Base-by-base conservation (phyloP, 2,888 invertebrate genomes). In the Osmoderma eremita region DNA sequence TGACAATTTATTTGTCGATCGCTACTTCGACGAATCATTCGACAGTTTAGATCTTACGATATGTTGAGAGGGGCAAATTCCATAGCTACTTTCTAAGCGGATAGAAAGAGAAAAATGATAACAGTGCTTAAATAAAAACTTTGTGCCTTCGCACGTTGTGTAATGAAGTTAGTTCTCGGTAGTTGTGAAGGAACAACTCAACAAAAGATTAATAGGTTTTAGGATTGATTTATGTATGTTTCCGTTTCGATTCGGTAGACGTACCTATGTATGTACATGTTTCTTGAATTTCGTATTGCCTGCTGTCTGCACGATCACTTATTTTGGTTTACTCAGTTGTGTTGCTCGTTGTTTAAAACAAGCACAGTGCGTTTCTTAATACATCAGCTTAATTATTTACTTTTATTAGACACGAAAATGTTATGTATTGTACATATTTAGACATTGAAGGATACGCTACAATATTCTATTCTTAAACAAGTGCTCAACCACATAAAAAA, bases 1-100 rank as follows among this genome's bases (percentile, higher is more conserved):
- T 49, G 63, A 67, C 63, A 56, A 67, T 63, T 67, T 67, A 67
- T 67, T 63, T 67, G 56, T 41, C 39, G 56, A 54, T 63, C 63
- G 39, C 54, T 63, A 63, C 65, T 51, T 13, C 58, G 58, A 61
- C n/a, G n/a, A 58, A 50, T 66, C 17, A 22, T 58, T 45, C 58
- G 38, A 50, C 42, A 48, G 36, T 38, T n/a, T 15, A 53, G 38
- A 30, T 12, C n/a, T 15, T 42, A 42, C 45, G 13, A 42, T 45
- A 58, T 2, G 24, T 18, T 15, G 15, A 12, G 12, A n/a, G n/a
- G 42, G 30, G 12, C 42, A 61, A 58, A 45, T n/a, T 4, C 36
- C 17, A 38, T 18, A 10, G 12, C 30, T 45, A 30, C 36, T 45
- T 45, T 22, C 45, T 30, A 30, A 13, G 24, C 45, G 17, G 10